phyloP scores from a whole-genome alignment of 2,797 vertebrate genomes.

The Todus mexicanus region DNA sequence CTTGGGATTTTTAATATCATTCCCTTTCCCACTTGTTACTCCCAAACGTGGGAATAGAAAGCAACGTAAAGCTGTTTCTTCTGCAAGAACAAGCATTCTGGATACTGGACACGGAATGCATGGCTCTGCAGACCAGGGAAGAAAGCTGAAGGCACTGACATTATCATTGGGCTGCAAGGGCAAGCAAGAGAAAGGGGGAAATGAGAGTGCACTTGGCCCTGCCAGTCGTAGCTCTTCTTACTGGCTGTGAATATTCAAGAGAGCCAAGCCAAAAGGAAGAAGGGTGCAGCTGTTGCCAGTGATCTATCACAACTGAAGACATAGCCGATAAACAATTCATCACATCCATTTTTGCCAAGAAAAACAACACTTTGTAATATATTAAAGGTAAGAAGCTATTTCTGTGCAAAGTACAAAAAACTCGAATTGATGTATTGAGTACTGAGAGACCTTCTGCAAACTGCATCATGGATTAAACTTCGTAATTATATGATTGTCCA shows the following conservation, averaged over 20 bases:
- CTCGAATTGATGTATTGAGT: neutral
- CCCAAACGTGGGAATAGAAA: neutral
- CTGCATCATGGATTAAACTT: neutral
- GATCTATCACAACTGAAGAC: neutral
- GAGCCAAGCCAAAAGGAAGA: neutral
- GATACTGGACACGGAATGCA: neutral
- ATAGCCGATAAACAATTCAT: conserved; percentile 47
- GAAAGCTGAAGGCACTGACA: neutral
- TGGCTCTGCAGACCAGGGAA: neutral
- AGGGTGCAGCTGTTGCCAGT: neutral
- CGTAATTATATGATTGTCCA: neutral
- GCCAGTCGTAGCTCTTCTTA: neutral
- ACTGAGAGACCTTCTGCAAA: neutral
- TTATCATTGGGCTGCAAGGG: neutral
- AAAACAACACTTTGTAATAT: conserved; percentile 26
- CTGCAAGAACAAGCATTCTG: neutral
- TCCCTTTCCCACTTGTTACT: neutral
- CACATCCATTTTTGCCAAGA: neutral
- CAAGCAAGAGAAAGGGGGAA: neutral
- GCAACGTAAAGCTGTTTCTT: neutral
- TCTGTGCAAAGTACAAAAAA: neutral
- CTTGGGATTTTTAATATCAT: neutral
- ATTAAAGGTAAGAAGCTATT: conserved; percentile 5
- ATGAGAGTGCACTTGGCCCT: neutral
- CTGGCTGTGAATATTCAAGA: neutral